Conservation (phyloP, 2,888 invertebrate species). For the Drosophila incognita region DNA sequence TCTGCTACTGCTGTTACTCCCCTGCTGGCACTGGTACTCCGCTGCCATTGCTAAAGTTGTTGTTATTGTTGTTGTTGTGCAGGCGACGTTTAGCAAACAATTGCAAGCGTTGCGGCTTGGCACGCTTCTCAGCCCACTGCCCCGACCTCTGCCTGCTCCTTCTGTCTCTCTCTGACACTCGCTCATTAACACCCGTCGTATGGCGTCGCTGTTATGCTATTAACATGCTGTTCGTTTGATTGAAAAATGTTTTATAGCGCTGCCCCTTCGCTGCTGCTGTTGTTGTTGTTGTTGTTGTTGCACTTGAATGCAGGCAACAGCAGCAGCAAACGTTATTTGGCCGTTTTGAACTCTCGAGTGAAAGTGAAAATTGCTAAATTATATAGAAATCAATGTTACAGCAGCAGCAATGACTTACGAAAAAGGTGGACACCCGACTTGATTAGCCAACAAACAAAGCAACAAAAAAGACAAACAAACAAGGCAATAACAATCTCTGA, state of each 20-base stretch:
- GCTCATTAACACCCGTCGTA: conserved; percentile 42
- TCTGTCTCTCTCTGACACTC: conserved; percentile 12
- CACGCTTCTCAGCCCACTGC: conserved; percentile 47
- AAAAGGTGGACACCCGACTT: conserved; percentile 52
- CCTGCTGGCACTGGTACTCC: conserved; percentile 22
- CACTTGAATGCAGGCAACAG: conserved; percentile 31
- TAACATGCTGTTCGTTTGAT: conserved; percentile 79
- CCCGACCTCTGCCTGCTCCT: conserved; percentile 3
- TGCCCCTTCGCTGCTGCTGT: conserved; percentile 21
- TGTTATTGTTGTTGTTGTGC: conserved; percentile 26
- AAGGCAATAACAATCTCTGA: conserved; percentile 32
- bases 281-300: conserved; percentile 28
- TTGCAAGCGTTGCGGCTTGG: conserved; percentile 48
- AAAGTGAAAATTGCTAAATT: conserved; percentile 82
- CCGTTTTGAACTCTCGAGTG: conserved; percentile 70
- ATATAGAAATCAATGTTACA: conserved; percentile 72
- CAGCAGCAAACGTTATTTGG: conserved; percentile 51
- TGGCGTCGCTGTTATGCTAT: conserved; percentile 63
- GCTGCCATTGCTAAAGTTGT: not conserved
- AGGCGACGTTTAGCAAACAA: conserved; percentile 68
- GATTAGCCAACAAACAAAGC: conserved; percentile 40
- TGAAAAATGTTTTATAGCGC: conserved; percentile 75
- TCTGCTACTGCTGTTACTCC: conserved; percentile 44
- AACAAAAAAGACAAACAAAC: conserved; percentile 40
- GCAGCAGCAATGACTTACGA: conserved; percentile 37